These are phyloP conservation scores for Sternotherus odoratus DNA, from an alignment of 2,797 vertebrate genomes.

Conservation along the genomic window DNA sequence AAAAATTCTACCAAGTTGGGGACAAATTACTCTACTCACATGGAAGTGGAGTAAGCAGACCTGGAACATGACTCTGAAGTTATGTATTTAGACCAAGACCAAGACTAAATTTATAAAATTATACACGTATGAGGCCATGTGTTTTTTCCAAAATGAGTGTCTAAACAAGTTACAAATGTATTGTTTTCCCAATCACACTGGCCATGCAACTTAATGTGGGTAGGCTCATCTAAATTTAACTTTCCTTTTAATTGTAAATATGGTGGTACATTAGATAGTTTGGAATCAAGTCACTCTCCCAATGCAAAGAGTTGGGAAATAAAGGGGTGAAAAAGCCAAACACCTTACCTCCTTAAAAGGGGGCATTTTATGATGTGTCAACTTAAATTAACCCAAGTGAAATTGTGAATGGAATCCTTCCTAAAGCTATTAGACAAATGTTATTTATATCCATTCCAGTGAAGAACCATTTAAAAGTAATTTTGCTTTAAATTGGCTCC, in stretches of 20 bases:
- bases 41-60: not conserved
- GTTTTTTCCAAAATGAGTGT: not conserved
- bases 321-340: not conserved
- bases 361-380: not conserved
- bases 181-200: not conserved
- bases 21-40: not conserved
- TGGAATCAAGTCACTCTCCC: not conserved
- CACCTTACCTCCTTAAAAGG: fast-evolving
- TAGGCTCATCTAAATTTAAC: not conserved
- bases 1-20: not conserved
- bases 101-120: not conserved
- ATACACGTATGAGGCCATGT: not conserved
- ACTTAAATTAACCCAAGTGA: not conserved
- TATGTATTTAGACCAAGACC: not conserved
- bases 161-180: not conserved
- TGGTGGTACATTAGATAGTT: not conserved
- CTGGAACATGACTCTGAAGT: not conserved
- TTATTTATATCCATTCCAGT: not conserved
- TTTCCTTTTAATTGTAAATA: not conserved
- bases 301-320: not conserved
- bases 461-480: not conserved
- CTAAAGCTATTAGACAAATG: not conserved
- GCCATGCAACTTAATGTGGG: not conserved
- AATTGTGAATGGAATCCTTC: not conserved
- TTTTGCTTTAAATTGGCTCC: slow-evolving; percentile 15